Conservation (phyloP, 2,113 vertebrate genomes). For the Tachysurus vachellii region DNA sequence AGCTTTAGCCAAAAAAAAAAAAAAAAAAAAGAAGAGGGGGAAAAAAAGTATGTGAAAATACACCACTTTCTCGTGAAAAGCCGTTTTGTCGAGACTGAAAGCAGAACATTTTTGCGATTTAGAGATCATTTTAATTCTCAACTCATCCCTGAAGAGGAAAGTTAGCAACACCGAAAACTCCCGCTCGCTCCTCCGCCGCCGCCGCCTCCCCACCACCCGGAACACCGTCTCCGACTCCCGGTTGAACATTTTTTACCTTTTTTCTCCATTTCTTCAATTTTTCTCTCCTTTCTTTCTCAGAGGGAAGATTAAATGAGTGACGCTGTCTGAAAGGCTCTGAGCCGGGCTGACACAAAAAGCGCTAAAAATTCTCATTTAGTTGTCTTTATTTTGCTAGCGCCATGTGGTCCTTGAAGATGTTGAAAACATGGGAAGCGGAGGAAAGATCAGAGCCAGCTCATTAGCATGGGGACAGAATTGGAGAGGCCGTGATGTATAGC, state of each 20-base stretch:
- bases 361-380: conserved; percentile 99
- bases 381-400: conserved; percentile 98
- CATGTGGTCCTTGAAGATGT: conserved; percentile 99
- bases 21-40: no score
- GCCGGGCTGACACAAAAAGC: conserved; percentile 88
- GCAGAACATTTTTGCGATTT: conserved; percentile 9
- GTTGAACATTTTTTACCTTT: conserved; percentile 77
- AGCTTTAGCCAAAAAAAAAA: conserved; percentile 53
- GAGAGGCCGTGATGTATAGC: conserved; percentile 90
- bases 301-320: conserved; percentile 84
- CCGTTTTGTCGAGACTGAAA: not conserved
- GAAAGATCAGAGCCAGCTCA: conserved; percentile 99
- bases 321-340: conserved; percentile 84
- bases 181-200: not conserved
- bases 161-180: conserved; percentile 11
- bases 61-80: not conserved
- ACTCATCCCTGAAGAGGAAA: conserved; percentile 15
- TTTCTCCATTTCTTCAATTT: conserved; percentile 77
- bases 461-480: conserved; percentile 95
- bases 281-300: conserved; percentile 63
- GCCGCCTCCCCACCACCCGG: not conserved
- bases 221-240: conserved; percentile 82
- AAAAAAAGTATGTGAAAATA: conserved; percentile 5
- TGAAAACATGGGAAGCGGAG: conserved; percentile 97
- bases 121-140: conserved; percentile 15